Percentiles rank a stretch among this genome's conserved stretches.
These are phyloP conservation scores for Prionace glauca DNA, from an alignment of 2,797 vertebrate genomes.

Conservation along the genomic window DNA sequence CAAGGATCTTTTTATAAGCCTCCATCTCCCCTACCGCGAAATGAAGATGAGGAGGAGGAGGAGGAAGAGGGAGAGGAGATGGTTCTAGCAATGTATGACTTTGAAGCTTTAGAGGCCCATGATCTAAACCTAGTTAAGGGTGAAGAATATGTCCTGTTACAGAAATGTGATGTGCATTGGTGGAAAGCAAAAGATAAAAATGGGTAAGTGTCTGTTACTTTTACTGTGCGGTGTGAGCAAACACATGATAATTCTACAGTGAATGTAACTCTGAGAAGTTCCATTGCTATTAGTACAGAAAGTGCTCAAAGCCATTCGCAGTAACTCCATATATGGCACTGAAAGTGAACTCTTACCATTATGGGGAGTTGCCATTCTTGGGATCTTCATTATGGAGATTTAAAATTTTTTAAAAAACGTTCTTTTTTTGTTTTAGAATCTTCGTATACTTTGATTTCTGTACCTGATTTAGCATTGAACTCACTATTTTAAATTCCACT, in stretches of 20 bases:
- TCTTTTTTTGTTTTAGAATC: background rate
- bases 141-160: constrained; percentile 73
- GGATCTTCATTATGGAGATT: background rate
- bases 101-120: constrained; percentile 70
- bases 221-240: background rate
- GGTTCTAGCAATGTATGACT: constrained; percentile 81
- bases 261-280: background rate
- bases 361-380: background rate
- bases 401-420: background rate
- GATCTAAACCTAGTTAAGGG: constrained; percentile 74
- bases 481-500: background rate
- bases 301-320: background rate
- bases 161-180: constrained; percentile 79
- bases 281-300: background rate
- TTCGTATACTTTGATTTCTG: background rate
- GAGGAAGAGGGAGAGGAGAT: constrained; percentile 54
- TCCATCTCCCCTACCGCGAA: constrained; percentile 54
- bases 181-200: constrained; percentile 75
- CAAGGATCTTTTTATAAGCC: constrained; percentile 39
- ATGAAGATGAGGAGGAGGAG: constrained; percentile 47
- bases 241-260: background rate
- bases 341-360: background rate
- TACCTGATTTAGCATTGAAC: background rate
- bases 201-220: constrained; percentile 55
- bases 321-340: background rate